These are phyloP conservation scores for Chunga burmeisteri DNA, from an alignment of 2,113 vertebrate genomes.

Conservation along the genomic window DNA sequence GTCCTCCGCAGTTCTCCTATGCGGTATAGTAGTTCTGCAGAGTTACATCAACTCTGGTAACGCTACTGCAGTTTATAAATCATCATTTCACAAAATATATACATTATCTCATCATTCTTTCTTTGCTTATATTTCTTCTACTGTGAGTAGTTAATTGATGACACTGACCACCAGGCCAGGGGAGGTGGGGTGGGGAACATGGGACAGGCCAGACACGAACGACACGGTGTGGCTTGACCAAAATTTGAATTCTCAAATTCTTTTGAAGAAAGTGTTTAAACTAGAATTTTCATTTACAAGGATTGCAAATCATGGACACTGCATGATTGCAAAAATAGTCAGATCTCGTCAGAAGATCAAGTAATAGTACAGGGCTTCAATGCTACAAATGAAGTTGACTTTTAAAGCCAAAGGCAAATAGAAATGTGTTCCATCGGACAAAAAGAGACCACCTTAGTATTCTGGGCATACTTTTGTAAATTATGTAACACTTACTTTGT, in stretches of 20 bases:
- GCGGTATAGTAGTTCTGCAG: neutral
- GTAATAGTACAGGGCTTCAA: neutral
- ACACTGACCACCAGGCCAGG: neutral
- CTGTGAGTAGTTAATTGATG: neutral
- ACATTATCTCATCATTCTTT: neutral
- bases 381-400: neutral
- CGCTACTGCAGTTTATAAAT: neutral
- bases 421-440: neutral
- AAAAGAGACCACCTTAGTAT: neutral
- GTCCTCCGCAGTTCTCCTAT: neutral
- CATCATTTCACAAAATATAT: neutral
- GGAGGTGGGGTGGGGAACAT: neutral
- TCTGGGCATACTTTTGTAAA: neutral
- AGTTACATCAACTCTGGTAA: neutral
- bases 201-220: rapidly evolving
- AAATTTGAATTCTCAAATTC: neutral
- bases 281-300: neutral
- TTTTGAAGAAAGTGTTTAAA: neutral
- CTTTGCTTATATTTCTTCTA: neutral
- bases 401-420: neutral
- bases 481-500: neutral
- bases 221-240: neutral
- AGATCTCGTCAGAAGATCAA: neutral
- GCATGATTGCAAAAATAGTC: neutral
- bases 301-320: neutral